Evolutionary conservation across 2,797 vertebrate species (phyloP).

Genomic region (Neomorphus geoffroyi): DNA sequence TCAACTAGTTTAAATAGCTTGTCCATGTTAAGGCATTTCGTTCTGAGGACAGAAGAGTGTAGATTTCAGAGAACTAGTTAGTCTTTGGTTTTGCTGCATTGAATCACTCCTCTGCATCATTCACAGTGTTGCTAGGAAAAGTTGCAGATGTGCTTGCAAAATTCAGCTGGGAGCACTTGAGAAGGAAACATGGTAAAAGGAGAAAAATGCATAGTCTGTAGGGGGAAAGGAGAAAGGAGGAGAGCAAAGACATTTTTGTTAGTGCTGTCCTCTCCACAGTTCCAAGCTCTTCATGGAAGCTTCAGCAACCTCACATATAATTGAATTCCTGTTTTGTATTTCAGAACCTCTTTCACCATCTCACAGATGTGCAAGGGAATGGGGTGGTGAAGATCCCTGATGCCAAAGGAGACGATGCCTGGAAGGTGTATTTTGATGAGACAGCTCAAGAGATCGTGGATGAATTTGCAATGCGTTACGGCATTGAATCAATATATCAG

Average conservation of each 20-base stretch:
- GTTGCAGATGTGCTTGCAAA: background rate
- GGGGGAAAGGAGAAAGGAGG: background rate
- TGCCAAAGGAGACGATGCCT: slow-evolving; percentile 91
- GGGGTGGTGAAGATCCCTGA: slow-evolving; percentile 93
- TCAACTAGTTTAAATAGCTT: background rate
- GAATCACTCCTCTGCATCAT: background rate
- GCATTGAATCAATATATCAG: slow-evolving; percentile 98
- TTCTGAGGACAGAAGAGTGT: background rate
- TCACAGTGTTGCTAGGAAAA: background rate
- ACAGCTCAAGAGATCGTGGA: slow-evolving; percentile 96
- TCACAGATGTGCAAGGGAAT: slow-evolving; percentile 89
- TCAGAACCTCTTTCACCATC: slow-evolving; percentile 96
- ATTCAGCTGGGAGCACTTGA: background rate
- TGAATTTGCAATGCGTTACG: slow-evolving; percentile 98
- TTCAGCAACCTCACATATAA: background rate
- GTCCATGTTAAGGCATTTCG: background rate
- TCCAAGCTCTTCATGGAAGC: background rate
- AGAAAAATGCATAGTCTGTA: background rate
- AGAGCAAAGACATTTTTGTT: background rate
- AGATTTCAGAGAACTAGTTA: slow-evolving; percentile 2
- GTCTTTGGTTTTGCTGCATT: background rate
- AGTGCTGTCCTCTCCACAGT: background rate
- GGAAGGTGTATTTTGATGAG: slow-evolving; percentile 98
- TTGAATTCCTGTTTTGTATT: slow-evolving; percentile 17
- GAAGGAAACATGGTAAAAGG: background rate